These are phyloP conservation scores for Eufriesea mexicana DNA, from an alignment of 1,140 invertebrate species.

Conservation along the genomic window DNA sequence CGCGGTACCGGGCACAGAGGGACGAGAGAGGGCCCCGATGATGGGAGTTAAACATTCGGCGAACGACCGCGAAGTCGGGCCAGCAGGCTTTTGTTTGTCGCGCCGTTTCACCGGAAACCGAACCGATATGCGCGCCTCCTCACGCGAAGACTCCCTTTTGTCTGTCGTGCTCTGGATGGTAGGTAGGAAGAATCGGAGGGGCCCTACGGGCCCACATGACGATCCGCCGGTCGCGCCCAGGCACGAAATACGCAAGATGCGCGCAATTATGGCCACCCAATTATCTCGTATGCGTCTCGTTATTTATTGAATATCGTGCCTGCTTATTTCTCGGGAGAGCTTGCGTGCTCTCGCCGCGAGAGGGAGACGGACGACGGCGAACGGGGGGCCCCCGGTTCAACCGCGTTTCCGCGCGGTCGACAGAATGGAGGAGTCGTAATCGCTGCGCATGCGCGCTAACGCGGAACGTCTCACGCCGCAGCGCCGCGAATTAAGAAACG, in stretches of 20 bases:
- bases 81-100: constrained; percentile 72
- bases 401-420: constrained; percentile 3
- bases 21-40: constrained; percentile 52
- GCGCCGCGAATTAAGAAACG: background rate
- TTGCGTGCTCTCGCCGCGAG: constrained; percentile 66
- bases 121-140: constrained; percentile 68
- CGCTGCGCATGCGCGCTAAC: background rate
- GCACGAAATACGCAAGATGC: constrained; percentile 75
- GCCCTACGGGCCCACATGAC: constrained; percentile 70
- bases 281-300: constrained; percentile 79
- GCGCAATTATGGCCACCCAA: constrained; percentile 76
- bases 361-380: background rate
- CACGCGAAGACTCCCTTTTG: constrained; percentile 72
- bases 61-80: constrained; percentile 64
- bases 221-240: constrained; percentile 67
- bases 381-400: background rate
- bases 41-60: constrained; percentile 69
- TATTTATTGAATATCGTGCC: constrained; percentile 76
- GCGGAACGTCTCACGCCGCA: background rate
- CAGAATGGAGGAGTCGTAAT: background rate
- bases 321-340: constrained; percentile 68
- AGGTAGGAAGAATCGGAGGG: constrained; percentile 50
- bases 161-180: constrained; percentile 37
- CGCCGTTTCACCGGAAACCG: constrained; percentile 75
- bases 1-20: too few species aligned